These are phyloP conservation scores for Apis dorsata DNA, from an alignment of 1,140 invertebrate genomes.

Conservation along the genomic window DNA sequence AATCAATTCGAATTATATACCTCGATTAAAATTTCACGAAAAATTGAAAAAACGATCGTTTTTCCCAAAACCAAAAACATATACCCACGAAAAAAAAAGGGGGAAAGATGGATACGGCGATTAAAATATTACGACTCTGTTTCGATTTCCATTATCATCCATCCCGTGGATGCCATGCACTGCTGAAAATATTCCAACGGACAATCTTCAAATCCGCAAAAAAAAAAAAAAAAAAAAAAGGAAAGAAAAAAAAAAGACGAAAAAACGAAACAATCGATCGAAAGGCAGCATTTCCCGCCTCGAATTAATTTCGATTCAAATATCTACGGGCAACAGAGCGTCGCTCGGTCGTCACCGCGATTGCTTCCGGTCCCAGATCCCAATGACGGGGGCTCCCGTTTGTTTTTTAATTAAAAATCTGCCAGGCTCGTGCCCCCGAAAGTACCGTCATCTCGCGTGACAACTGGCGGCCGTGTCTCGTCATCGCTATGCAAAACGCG, in stretches of 20 bases:
- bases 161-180: no score
- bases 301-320: slow-evolving; percentile 11
- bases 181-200: neutral
- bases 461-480: slow-evolving; percentile 25
- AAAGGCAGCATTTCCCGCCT: neutral
- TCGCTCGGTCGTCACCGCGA: neutral
- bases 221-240: neutral
- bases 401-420: slow-evolving; percentile 61
- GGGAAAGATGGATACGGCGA: neutral
- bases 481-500: slow-evolving; percentile 45
- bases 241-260: neutral
- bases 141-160: neutral
- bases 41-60: no score
- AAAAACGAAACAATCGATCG: neutral
- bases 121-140: neutral
- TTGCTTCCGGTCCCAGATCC: neutral
- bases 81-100: no score
- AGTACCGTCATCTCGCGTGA: slow-evolving; percentile 49
- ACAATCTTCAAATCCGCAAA: neutral
- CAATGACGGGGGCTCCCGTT: slow-evolving; percentile 26
- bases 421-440: slow-evolving; percentile 27
- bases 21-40: no score
- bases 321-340: neutral
- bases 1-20: no score
- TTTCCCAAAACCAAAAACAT: neutral